Percentiles rank a stretch among this genome's conserved stretches.
Conservation (phyloP, 1,140 invertebrate genomes). For the Eulimnadia texana region DNA sequence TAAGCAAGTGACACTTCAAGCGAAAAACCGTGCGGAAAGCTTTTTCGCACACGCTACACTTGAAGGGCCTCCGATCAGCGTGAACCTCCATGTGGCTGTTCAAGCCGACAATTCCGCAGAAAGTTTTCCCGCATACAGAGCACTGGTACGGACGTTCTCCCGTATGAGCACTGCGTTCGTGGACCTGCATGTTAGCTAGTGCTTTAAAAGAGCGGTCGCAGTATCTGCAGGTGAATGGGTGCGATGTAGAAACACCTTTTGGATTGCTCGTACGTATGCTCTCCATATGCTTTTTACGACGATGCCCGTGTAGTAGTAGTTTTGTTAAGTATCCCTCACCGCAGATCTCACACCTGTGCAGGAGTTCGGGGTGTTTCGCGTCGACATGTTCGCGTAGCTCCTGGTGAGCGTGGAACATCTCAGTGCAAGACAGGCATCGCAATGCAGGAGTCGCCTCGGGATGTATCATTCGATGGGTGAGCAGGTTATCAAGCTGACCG, state of each 20-base stretch:
- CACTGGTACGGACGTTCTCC: conserved; percentile 17
- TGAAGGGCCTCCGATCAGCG: conserved; percentile 57
- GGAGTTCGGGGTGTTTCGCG: no score
- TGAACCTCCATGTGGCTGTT: conserved; percentile 52
- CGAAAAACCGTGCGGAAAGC: conserved; percentile 70
- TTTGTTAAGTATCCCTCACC: no score
- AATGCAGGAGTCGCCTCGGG: no score
- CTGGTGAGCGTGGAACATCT: no score
- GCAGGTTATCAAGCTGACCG: no score
- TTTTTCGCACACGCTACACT: conserved; percentile 52
- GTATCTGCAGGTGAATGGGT: conserved; percentile 11
- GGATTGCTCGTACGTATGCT: no score
- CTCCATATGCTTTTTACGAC: background rate
- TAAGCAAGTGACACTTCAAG: conserved; percentile 61
- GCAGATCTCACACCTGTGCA: no score
- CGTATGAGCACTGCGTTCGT: conserved; percentile 12
- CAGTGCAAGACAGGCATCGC: no score
- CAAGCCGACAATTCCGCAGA: conserved; percentile 47
- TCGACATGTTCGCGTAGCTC: no score
- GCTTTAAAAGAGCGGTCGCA: conserved; percentile 5
- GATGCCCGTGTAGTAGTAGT: no score
- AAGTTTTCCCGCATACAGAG: conserved; percentile 46
- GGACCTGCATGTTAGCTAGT: conserved; percentile 1
- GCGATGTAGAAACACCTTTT: no score
- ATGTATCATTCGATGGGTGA: no score